Evolutionary conservation across 35 echinoderm and acorn worm species (phyloP).

Genomic region (Ophioderma brevispina): DNA sequence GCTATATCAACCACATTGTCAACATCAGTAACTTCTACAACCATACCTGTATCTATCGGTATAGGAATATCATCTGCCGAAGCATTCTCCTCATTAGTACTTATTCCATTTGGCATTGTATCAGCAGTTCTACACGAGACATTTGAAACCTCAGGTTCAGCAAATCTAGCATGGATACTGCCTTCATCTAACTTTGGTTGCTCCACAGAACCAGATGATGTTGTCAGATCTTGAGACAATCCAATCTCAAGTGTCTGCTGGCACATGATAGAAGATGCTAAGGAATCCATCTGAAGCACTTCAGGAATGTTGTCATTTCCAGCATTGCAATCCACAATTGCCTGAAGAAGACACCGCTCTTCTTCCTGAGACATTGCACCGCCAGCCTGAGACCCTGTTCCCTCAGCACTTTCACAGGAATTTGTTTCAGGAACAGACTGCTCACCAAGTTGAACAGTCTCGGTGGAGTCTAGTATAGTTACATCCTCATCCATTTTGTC

Average conservation of each 20-base stretch:
- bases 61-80: constrained; percentile 50
- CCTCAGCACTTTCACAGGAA: neutral
- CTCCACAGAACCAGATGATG: neutral
- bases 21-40: constrained; percentile 87
- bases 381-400: constrained; percentile 17
- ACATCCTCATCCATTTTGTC: constrained; percentile 29
- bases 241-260: constrained; percentile 17
- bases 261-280: constrained; percentile 35
- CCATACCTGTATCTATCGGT: constrained; percentile 90
- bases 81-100: neutral
- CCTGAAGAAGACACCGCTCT: constrained; percentile 57
- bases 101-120: neutral
- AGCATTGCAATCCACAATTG: constrained; percentile 40
- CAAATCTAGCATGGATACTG: neutral
- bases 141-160: neutral
- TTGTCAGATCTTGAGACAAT: neutral
- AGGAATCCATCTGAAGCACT: constrained; percentile 50
- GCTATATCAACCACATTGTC: constrained; percentile 55
- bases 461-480: constrained; percentile 4
- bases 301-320: constrained; percentile 12
- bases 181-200: neutral
- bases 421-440: neutral
- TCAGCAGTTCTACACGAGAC: constrained; percentile 10
- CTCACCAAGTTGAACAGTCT: neutral
- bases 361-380: constrained; percentile 48